Percentiles rank a stretch among this genome's conserved stretches.
Evolutionary conservation across 2,888 invertebrate species (phyloP).

Genomic region (Megalurothrips usitatus): DNA sequence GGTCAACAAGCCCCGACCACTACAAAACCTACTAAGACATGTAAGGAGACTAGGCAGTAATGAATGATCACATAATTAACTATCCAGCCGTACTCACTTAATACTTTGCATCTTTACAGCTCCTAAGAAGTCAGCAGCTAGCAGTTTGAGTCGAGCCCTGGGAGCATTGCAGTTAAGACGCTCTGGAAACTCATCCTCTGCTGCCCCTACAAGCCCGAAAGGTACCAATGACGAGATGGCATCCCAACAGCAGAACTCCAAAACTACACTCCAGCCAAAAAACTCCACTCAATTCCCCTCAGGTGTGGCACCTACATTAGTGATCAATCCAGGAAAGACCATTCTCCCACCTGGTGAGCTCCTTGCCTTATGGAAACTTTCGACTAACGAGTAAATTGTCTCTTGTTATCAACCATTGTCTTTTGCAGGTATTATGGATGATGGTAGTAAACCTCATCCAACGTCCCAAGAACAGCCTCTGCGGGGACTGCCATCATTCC

Average conservation of each 20-base stretch:
- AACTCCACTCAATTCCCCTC: not conserved
- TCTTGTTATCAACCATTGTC: not conserved
- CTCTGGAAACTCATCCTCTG: not conserved
- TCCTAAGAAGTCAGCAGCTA: not conserved
- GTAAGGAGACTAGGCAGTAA: not conserved
- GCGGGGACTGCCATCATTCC: not conserved
- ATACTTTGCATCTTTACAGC: not conserved
- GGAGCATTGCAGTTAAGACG: not conserved
- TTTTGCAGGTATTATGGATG: conserved; percentile 11
- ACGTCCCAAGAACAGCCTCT: not conserved
- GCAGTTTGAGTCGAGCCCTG: not conserved
- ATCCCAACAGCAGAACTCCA: not conserved
- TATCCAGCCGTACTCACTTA: not conserved
- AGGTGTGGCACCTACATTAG: not conserved
- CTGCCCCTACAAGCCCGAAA: not conserved
- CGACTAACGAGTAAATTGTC: not conserved
- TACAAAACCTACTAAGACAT: not conserved
- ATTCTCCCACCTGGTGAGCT: not conserved
- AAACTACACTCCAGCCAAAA: not conserved
- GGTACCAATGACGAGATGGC: not conserved
- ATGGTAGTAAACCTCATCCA: not conserved
- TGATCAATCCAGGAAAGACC: not conserved
- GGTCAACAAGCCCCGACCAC: not conserved
- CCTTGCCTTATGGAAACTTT: not conserved
- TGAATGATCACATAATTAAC: not conserved